Evolutionary conservation across 2,888 invertebrate genomes (phyloP).

Genomic region (Thereva unica): DNA sequence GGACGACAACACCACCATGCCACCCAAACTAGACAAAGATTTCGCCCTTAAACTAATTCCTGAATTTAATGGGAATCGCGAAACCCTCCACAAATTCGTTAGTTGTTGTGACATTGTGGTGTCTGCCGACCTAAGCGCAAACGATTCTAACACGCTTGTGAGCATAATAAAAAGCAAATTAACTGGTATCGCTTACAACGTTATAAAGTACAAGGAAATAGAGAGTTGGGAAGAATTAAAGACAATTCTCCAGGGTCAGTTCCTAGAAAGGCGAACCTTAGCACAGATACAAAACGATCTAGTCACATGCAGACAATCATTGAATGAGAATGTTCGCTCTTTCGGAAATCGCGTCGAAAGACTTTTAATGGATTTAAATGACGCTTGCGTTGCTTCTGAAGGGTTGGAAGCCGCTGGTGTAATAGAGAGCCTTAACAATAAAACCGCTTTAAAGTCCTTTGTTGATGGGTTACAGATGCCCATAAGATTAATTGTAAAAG

Average conservation of each 20-base stretch:
- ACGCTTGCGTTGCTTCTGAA: conserved; percentile 8
- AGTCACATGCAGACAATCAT: too few species aligned
- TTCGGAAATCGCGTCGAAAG: conserved; percentile 7
- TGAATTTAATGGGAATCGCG: background rate
- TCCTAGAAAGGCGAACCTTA: background rate
- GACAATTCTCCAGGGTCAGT: background rate
- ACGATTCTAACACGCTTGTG: background rate
- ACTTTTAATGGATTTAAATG: conserved; percentile 9
- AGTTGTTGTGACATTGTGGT: conserved; percentile 1
- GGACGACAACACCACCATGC: too few species aligned
- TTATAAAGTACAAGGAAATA: background rate
- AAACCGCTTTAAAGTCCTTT: conserved; percentile 24
- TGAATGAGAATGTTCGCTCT: too few species aligned
- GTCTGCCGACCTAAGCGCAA: background rate
- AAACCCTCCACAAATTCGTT: background rate
- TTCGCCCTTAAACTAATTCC: background rate
- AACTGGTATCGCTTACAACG: background rate
- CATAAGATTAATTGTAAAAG: conserved; percentile 27
- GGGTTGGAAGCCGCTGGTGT: conserved; percentile 2
- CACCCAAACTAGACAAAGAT: background rate
- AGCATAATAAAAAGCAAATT: background rate
- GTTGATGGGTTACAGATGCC: conserved; percentile 6
- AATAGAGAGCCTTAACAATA: conserved; percentile 10
- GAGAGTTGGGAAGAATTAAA: background rate
- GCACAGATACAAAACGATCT: too few species aligned